Conservation (phyloP, 2,113 vertebrate species). For the Corvus moneduloides region DNA sequence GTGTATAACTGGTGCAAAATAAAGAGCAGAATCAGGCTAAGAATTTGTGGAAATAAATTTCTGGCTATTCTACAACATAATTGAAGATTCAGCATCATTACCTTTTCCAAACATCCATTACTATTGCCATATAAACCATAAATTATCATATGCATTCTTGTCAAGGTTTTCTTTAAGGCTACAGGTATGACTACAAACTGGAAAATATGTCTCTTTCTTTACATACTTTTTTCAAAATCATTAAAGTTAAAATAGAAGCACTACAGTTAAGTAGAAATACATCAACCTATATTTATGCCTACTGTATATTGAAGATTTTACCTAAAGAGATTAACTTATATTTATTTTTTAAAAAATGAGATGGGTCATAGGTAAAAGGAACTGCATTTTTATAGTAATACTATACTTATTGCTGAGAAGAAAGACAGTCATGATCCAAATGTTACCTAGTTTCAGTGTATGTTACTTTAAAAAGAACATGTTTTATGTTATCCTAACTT, state of each 20-base stretch:
- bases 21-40: conserved; percentile 21
- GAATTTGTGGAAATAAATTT: conserved; percentile 6
- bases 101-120: neutral
- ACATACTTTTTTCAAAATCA: neutral
- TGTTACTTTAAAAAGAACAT: neutral
- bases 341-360: conserved; percentile 26
- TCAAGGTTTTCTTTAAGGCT: conserved; percentile 38
- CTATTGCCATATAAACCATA: conserved; percentile 14
- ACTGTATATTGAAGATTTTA: conserved; percentile 34
- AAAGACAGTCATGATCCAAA: neutral
- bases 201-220: conserved; percentile 3
- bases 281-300: conserved; percentile 30
- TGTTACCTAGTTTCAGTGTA: neutral
- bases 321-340: conserved; percentile 26
- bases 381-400: neutral
- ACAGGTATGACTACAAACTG: neutral
- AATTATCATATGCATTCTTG: conserved; percentile 12
- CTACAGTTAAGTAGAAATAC: conserved; percentile 17
- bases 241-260: conserved; percentile 47
- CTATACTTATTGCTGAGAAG: neutral
- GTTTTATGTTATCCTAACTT: neutral
- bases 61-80: conserved; percentile 19
- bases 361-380: conserved; percentile 7
- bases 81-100: conserved; percentile 9
- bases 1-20: neutral